Evolutionary conservation across 2,113 vertebrate species (phyloP).

Genomic region (Nettapus auritus): DNA sequence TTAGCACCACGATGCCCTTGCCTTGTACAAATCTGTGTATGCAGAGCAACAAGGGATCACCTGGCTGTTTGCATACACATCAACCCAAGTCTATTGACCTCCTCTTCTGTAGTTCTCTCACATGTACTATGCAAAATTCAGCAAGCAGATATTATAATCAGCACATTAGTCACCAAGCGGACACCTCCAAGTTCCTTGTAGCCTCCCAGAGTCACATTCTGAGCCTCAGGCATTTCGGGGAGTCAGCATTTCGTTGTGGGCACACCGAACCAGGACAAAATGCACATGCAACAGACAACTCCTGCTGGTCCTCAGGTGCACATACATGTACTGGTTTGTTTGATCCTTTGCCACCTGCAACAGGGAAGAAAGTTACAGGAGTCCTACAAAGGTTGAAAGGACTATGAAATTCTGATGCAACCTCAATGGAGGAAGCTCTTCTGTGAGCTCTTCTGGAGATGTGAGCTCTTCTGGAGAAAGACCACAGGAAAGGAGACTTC

Average conservation of each 20-base stretch:
- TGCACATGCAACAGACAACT: not conserved
- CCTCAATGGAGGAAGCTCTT: not conserved
- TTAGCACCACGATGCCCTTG: not conserved
- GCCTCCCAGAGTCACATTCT: not conserved
- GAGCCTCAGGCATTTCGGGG: not conserved
- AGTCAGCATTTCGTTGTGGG: rapidly evolving
- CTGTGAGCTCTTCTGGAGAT: not conserved
- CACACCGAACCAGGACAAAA: not conserved
- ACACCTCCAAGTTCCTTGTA: slow-evolving; percentile 2
- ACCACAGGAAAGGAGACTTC: not conserved
- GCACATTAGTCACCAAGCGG: slow-evolving; percentile 1
- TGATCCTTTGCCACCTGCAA: not conserved
- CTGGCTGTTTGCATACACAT: not conserved
- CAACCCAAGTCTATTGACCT: not conserved
- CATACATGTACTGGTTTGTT: not conserved
- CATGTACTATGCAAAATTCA: slow-evolving; percentile 51
- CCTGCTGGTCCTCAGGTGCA: not conserved
- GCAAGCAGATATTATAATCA: slow-evolving; percentile 35
- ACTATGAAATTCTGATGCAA: not conserved
- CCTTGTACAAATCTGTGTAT: not conserved
- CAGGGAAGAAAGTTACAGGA: not conserved
- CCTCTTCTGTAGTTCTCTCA: not conserved
- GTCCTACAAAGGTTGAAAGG: not conserved
- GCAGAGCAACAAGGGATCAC: not conserved
- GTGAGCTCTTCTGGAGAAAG: not conserved